Conservation (phyloP, 2,797 vertebrate genomes). For the Mus spretus region DNA sequence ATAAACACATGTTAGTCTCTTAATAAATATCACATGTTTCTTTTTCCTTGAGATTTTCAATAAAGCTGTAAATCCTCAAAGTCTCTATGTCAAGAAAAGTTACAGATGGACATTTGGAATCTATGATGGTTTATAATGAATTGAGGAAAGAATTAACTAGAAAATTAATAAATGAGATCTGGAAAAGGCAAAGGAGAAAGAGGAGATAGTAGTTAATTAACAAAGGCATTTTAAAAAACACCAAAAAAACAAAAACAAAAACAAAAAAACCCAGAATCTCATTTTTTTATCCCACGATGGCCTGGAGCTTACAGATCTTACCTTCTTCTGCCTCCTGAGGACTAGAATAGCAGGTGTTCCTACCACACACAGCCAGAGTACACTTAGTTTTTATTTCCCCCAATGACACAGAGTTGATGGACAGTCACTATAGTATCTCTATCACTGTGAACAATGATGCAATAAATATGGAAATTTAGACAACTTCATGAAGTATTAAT, state of each 20-base stretch:
- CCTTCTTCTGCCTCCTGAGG: background rate
- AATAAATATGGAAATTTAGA: background rate
- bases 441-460: background rate
- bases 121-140: conserved; percentile 20
- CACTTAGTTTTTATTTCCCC: background rate
- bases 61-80: background rate
- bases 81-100: background rate
- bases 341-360: background rate
- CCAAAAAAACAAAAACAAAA: background rate
- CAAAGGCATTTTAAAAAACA: background rate
- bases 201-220: background rate
- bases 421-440: background rate
- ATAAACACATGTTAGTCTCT: background rate
- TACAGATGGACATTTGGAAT: background rate
- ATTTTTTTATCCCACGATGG: background rate
- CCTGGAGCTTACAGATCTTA: background rate
- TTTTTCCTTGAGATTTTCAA: background rate
- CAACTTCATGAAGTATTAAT: background rate
- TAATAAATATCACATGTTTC: background rate
- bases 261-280: background rate
- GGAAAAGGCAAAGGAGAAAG: background rate
- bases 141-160: background rate
- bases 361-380: background rate
- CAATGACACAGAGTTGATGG: background rate
- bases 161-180: background rate